These are phyloP conservation scores for Aleiodes sp. DNA, from an alignment of 1,140 invertebrate genomes.

Conservation along the genomic window DNA sequence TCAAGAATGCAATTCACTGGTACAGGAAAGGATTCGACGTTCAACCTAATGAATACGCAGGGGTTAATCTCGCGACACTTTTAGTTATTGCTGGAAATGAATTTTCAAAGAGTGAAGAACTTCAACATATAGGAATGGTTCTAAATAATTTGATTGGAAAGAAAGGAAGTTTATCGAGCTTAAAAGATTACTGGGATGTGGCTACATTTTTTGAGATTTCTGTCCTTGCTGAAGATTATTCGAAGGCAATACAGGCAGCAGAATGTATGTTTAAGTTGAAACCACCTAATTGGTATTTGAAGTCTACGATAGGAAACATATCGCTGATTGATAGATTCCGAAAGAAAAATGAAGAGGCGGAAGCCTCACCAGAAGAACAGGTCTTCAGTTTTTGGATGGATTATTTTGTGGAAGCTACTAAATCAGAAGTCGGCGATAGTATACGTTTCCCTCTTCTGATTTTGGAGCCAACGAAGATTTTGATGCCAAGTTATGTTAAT, in stretches of 20 bases:
- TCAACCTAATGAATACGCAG: constrained; percentile 98
- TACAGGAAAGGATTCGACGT: constrained; percentile 98
- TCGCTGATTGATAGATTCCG: constrained; percentile 92
- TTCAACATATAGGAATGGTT: constrained; percentile 92
- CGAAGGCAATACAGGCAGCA: constrained; percentile 96
- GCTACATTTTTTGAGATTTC: constrained; percentile 99
- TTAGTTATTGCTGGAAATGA: constrained; percentile 98
- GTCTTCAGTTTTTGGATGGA: constrained; percentile 99
- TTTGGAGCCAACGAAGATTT: constrained; percentile 91
- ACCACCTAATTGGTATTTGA: constrained; percentile 98
- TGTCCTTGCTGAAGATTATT: constrained; percentile 96
- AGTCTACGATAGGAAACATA: constrained; percentile 98
- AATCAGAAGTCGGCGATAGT: constrained; percentile 77
- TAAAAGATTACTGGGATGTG: constrained; percentile 99
- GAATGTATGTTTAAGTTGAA: constrained; percentile 99
- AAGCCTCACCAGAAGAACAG: constrained; percentile 81
- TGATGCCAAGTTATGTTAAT: constrained; percentile 94
- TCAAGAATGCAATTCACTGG: constrained; percentile 96
- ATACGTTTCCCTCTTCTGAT: constrained; percentile 92
- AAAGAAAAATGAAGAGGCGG: constrained; percentile 78
- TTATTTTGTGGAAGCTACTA: constrained; percentile 95
- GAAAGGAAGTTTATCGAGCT: constrained; percentile 91
- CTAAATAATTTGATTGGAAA: constrained; percentile 98
- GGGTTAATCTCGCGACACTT: constrained; percentile 97
- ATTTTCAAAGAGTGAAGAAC: constrained; percentile 89